These are phyloP conservation scores for Chloroceryle amazona DNA, from an alignment of 2,797 vertebrate genomes.

Conservation along the genomic window DNA sequence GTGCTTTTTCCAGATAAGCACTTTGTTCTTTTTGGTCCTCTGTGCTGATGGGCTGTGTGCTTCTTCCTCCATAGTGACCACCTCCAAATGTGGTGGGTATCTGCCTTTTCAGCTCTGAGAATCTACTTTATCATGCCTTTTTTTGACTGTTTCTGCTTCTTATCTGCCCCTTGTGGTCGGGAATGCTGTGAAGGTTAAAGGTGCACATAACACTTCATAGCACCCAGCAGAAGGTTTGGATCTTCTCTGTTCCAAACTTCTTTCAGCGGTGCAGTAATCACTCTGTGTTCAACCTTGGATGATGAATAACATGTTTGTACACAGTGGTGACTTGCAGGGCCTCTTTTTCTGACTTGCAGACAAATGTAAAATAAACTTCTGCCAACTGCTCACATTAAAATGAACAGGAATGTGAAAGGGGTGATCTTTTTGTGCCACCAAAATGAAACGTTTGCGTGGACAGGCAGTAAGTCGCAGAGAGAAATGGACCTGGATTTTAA, in stretches of 20 bases:
- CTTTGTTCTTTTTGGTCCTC: neutral
- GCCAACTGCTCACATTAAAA: neutral
- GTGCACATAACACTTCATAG: fast-evolving
- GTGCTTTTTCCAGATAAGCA: neutral
- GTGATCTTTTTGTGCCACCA: neutral
- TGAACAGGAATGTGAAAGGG: fast-evolving
- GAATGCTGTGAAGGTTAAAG: neutral
- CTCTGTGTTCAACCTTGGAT: neutral
- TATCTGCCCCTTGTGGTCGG: neutral
- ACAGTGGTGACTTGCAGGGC: neutral
- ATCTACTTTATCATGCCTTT: neutral
- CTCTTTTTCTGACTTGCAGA: neutral
- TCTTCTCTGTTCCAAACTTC: neutral
- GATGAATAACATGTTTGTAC: neutral
- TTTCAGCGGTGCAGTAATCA: neutral
- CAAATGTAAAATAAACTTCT: neutral
- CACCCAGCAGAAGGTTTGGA: neutral
- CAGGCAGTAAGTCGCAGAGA: fast-evolving
- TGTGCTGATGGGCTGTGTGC: neutral
- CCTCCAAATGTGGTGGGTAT: neutral
- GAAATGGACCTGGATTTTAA: neutral
- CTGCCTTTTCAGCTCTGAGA: neutral
- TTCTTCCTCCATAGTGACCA: neutral
- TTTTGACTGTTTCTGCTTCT: neutral
- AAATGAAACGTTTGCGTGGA: neutral